Evolutionary conservation across 2,113 vertebrate genomes (phyloP).

Genomic region (Lucifuga dentata): DNA sequence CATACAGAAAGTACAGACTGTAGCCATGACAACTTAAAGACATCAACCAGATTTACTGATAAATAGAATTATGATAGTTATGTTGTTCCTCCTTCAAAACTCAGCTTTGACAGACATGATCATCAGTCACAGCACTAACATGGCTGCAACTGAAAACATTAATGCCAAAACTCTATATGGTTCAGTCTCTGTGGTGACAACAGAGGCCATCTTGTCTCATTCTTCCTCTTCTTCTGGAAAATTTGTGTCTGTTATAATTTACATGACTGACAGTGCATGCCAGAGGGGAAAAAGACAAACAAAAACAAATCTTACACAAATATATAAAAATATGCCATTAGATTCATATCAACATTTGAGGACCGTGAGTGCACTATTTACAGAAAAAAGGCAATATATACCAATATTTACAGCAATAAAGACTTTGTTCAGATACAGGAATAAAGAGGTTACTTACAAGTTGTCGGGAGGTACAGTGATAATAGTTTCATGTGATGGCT

Average conservation of each 20-base stretch:
- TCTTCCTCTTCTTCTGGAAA: constrained; percentile 34
- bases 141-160: constrained; percentile 35
- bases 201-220: constrained; percentile 20
- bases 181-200: constrained; percentile 3
- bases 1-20: constrained; percentile 66
- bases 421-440: constrained; percentile 75
- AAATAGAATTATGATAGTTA: constrained; percentile 31
- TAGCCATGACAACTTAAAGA: constrained; percentile 65
- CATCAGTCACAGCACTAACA: too few species aligned
- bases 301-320: constrained; percentile 77
- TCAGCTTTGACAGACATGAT: too few species aligned
- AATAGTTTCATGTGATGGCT: constrained; percentile 25
- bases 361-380: constrained; percentile 85
- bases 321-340: constrained; percentile 92
- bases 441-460: constrained; percentile 65
- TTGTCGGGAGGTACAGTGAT: constrained; percentile 53
- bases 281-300: constrained; percentile 44
- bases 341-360: constrained; percentile 87
- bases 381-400: constrained; percentile 84
- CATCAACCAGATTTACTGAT: constrained; percentile 51
- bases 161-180: constrained; percentile 11
- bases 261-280: constrained; percentile 74
- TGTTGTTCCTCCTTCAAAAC: constrained; percentile 10
- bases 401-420: constrained; percentile 85
- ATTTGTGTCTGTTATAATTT: constrained; percentile 75